Evolutionary conservation across 2,113 vertebrate genomes (phyloP).

Genomic region (Atractosteus spatula): DNA sequence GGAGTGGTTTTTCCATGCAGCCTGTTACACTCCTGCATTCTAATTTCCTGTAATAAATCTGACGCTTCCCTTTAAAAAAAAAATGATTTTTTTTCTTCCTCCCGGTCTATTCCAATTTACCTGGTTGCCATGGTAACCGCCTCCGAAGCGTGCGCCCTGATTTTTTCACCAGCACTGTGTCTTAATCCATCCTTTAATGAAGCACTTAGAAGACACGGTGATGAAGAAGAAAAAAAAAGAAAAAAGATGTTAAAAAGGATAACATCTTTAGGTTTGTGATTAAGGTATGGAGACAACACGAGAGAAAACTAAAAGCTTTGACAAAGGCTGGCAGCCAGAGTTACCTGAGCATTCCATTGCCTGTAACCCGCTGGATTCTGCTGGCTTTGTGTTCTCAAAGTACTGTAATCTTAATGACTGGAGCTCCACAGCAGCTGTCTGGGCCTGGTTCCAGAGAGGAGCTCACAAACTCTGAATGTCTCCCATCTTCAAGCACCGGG

Average conservation of each 20-base stretch:
- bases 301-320: too few species aligned
- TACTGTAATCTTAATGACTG: too few species aligned
- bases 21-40: constrained; percentile 1
- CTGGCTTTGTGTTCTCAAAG: too few species aligned
- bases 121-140: constrained; percentile 60
- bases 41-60: constrained; percentile 10
- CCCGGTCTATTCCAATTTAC: constrained; percentile 46
- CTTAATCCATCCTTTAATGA: constrained; percentile 49
- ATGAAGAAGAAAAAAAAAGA: constrained; percentile 18
- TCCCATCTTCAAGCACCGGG: too few species aligned
- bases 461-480: too few species aligned
- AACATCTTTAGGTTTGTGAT: constrained; percentile 34
- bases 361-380: neutral
- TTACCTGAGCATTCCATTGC: neutral
- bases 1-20: neutral
- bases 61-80: constrained; percentile 6
- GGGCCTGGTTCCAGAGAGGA: too few species aligned
- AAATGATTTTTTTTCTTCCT: neutral
- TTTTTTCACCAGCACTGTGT: constrained; percentile 46
- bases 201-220: constrained; percentile 41
- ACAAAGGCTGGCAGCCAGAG: neutral
- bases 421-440: too few species aligned
- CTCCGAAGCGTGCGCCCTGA: constrained; percentile 41
- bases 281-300: constrained; percentile 14
- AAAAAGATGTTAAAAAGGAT: constrained; percentile 11